phyloP scores from a whole-genome alignment of 2,113 vertebrate species.

The Datnioides undecimradiatus region DNA sequence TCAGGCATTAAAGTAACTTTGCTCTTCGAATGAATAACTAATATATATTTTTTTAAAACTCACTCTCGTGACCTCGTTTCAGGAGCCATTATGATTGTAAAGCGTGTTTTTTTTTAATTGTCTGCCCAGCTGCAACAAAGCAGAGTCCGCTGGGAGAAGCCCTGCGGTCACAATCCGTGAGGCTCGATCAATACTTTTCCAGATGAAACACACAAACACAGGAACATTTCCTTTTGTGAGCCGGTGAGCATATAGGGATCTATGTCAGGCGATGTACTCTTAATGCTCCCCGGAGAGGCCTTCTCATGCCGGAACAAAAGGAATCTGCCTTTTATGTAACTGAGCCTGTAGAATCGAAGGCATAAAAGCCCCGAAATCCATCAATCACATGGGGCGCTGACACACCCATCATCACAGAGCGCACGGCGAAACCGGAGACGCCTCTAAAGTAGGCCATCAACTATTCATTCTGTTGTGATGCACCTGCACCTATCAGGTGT shows the following conservation, averaged over 20 bases:
- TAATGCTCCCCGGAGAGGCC: conserved; percentile 28
- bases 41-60: too few relatives aligned
- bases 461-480: conserved; percentile 74
- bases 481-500: conserved; percentile 67
- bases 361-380: conserved; percentile 41
- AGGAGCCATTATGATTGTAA: conserved; percentile 21
- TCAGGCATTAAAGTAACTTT: not conserved
- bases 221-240: conserved; percentile 26
- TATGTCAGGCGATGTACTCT: conserved; percentile 50
- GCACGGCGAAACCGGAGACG: conserved; percentile 69
- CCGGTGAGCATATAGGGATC: conserved; percentile 21
- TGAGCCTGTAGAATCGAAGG: conserved; percentile 50
- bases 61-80: conserved; percentile 45
- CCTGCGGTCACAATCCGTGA: conserved; percentile 13
- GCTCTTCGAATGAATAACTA: conserved; percentile 1
- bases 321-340: conserved; percentile 55
- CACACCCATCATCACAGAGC: conserved; percentile 64
- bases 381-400: conserved; percentile 59
- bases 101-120: conserved; percentile 47
- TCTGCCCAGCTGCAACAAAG: conserved; percentile 54
- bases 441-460: conserved; percentile 78
- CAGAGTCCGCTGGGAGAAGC: conserved; percentile 35
- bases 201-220: conserved; percentile 10
- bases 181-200: conserved; percentile 48
- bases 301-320: conserved; percentile 53